A percentile compares a stretch with the other conserved stretches of the same genome.
Conservation (phyloP, 2,113 vertebrate genomes). For the Lophotis ruficrista region DNA sequence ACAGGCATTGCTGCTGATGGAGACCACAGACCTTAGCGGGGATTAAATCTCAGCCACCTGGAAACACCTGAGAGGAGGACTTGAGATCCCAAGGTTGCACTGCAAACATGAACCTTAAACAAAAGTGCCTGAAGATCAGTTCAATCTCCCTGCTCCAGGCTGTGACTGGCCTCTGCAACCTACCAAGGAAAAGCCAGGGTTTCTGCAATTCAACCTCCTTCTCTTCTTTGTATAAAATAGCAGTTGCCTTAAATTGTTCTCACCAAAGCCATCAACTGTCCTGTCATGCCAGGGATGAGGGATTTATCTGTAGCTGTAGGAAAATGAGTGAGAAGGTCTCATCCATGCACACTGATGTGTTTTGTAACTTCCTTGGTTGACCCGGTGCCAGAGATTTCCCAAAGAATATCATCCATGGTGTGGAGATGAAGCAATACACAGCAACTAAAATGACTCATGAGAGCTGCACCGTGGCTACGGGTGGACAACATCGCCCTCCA, state of each 20-base stretch:
- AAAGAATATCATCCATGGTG: neutral
- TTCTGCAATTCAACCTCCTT: conserved; percentile 40
- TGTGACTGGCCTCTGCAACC: conserved; percentile 49
- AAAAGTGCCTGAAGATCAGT: conserved; percentile 39
- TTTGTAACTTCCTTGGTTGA: conserved; percentile 51
- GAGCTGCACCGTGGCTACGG: neutral
- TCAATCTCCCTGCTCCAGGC: conserved; percentile 55
- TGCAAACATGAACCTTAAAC: conserved; percentile 59
- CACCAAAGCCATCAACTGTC: conserved; percentile 56
- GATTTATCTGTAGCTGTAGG: conserved; percentile 49
- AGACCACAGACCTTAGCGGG: conserved; percentile 44
- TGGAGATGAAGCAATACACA: conserved; percentile 9
- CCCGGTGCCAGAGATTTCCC: conserved; percentile 1
- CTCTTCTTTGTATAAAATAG: conserved; percentile 58
- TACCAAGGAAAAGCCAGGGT: conserved; percentile 67
- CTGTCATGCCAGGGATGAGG: conserved; percentile 47
- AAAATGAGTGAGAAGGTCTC: conserved; percentile 24
- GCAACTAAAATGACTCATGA: neutral
- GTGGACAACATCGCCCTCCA: neutral
- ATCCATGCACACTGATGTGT: conserved; percentile 43
- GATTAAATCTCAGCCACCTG: conserved; percentile 43
- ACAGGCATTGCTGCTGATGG: conserved; percentile 60
- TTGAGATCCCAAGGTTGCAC: conserved; percentile 56
- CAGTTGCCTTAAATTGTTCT: conserved; percentile 71
- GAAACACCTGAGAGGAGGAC: conserved; percentile 61